phyloP scores from a whole-genome alignment of 2,888 invertebrate species.

The Chrysopilus asiliformis region DNA sequence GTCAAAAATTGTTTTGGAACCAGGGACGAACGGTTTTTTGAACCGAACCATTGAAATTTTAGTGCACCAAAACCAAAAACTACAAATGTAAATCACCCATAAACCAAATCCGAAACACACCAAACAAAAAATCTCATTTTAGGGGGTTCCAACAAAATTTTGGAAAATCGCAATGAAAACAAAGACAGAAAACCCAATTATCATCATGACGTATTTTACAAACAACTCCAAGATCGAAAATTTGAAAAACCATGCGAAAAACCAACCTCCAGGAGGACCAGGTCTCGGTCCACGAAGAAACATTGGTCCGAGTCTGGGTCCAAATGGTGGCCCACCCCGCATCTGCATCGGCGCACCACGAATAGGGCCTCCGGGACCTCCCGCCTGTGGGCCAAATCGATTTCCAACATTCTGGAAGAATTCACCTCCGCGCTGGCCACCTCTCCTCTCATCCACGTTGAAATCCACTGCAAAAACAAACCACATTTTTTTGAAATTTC shows the following conservation, averaged over 20 bases:
- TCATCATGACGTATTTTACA: too few relatives aligned
- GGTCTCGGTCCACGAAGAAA: conserved; percentile 19
- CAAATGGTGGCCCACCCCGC: conserved; percentile 15
- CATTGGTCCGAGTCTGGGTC: conserved; percentile 16
- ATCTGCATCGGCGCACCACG: conserved; percentile 11
- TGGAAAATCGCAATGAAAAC: too few relatives aligned
- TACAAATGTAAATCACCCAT: too few relatives aligned
- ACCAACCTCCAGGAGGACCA: conserved; percentile 15
- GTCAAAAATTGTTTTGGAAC: too few relatives aligned
- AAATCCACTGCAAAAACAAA: conserved; percentile 7
- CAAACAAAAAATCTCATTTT: too few relatives aligned
- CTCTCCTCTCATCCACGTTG: conserved; percentile 16
- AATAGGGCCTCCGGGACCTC: conserved; percentile 7
- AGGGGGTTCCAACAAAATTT: too few relatives aligned
- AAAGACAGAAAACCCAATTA: too few relatives aligned
- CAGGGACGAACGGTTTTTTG: too few relatives aligned
- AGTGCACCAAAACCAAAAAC: too few relatives aligned
- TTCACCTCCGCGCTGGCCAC: conserved; percentile 22
- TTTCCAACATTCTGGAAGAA: conserved; percentile 32
- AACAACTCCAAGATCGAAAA: too few relatives aligned
- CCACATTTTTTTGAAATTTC: neutral
- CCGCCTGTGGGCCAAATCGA: conserved; percentile 26
- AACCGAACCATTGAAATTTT: too few relatives aligned
- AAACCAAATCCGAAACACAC: too few relatives aligned
- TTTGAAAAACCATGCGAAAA: neutral